Evolutionary conservation across 2,797 vertebrate species (phyloP).

Genomic region (Poeciliopsis presidionis): DNA sequence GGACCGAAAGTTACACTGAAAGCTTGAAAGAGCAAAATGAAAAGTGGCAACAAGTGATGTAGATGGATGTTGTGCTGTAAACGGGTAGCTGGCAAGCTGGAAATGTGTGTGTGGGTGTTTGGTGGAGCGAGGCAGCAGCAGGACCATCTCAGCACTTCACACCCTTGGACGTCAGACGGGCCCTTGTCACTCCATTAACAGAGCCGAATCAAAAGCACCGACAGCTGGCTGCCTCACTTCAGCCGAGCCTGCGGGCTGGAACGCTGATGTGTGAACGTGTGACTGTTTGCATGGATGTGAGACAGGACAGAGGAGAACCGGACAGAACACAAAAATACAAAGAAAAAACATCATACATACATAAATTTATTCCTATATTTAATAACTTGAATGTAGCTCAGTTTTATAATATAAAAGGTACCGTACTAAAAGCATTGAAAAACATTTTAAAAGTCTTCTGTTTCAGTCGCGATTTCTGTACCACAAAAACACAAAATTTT

Average conservation of each 20-base stretch:
- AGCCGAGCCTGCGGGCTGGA: conserved; percentile 39
- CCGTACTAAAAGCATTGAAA: neutral
- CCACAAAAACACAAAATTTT: neutral
- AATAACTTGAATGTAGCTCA: neutral
- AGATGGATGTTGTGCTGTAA: conserved; percentile 36
- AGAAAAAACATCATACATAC: neutral
- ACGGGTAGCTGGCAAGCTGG: conserved; percentile 9
- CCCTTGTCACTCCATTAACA: conserved; percentile 41
- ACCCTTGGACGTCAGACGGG: conserved; percentile 11
- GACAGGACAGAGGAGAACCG: neutral
- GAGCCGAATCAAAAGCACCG: conserved; percentile 41
- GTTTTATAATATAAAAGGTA: too few relatives aligned
- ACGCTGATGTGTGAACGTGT: conserved; percentile 30
- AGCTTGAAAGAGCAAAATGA: neutral
- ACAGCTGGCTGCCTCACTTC: conserved; percentile 46
- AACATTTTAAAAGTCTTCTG: neutral
- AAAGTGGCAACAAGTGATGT: conserved; percentile 27
- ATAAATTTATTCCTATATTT: neutral
- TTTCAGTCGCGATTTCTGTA: too few relatives aligned
- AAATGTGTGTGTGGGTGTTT: conserved; percentile 12
- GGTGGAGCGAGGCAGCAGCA: neutral
- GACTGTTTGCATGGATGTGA: conserved; percentile 7
- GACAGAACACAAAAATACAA: neutral
- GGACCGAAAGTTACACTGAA: neutral
- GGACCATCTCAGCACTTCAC: conserved; percentile 24